Base-by-base conservation (phyloP, 2,888 invertebrate species). In the Diaprepes abbreviatus region DNA sequence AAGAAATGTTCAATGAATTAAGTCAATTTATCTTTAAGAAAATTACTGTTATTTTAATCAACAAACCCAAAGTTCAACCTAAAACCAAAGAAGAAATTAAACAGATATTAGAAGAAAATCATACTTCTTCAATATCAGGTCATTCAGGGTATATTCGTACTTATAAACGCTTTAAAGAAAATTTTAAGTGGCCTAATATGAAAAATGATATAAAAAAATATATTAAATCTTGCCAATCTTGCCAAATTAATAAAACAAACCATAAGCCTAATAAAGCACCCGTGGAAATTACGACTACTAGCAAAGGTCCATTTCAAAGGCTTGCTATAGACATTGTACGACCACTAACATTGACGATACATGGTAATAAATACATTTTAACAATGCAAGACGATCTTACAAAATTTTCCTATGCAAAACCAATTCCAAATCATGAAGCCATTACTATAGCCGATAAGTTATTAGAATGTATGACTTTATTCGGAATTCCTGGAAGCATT, bases 401-500 rank as follows among this genome's bases (percentile, higher is more conserved):
- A 3, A 74, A 73, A 70, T 74, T 64, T 59, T 73, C 73, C 0
- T 66, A 70, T 43, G 74, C 70, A 1, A 31, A 59, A 10, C 63
- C 79, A 14, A 59, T 79, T 6, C 63, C 62, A 7, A 76, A 79
- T 67, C 77, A 80, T 63, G 76, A 78, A 59, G 76, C 82, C 2
- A 63, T 73, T 72, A 80, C 78, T 0, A 75, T 82, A 14, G 81
- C 80, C 3, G 71, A 76, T 12, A 38, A 68, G 24, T 5, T 24
- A 24, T 3, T 5, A 4, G 5, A 24, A 24, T 24, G 3, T 24
- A 5, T 5, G 3, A 24, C 24, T 3, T 9, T 12, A 1, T 81
- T 82, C 66, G 82, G 82, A 9, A 79, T 59, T n/a, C 82, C 83
- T 1, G 77, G 80, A 71, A 59, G 50, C 4, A 75, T 83, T 31